Evolutionary conservation across 2,888 invertebrate species (phyloP).

Genomic region (Plagiodera versicolora): DNA sequence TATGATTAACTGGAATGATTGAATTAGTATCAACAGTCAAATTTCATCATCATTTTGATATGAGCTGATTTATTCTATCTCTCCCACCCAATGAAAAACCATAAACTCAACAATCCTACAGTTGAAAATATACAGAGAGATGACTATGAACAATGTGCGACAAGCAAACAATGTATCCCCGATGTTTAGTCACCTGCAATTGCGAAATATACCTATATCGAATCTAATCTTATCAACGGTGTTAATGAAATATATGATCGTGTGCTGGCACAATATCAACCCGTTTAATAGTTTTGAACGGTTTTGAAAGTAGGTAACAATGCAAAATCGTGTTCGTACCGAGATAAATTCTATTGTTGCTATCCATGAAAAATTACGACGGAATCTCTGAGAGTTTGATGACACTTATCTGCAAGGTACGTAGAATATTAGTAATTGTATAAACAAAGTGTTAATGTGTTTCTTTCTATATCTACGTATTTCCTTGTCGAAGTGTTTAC

Average conservation of each 20-base stretch:
- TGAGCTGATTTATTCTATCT: background rate
- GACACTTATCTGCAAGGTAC: background rate
- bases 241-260: constrained; percentile 4
- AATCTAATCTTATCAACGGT: constrained; percentile 12
- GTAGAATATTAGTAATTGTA: background rate
- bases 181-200: constrained; percentile 6
- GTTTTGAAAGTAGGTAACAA: background rate
- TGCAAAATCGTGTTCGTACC: background rate
- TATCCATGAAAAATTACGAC: background rate
- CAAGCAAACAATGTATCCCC: background rate
- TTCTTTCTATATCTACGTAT: constrained; percentile 14
- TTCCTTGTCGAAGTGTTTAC: constrained; percentile 16
- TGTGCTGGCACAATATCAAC: constrained; percentile 2
- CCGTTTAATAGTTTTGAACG: background rate
- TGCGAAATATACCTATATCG: constrained; percentile 4
- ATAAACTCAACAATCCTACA: background rate
- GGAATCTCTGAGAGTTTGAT: background rate
- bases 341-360: background rate
- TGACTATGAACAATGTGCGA: background rate
- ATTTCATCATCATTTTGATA: too few species aligned
- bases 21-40: too few species aligned
- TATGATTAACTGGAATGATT: too few species aligned
- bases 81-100: background rate
- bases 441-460: constrained; percentile 4
- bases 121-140: background rate